Evolutionary conservation across 2,888 invertebrate species (phyloP).

Genomic region (Idaea biselata): DNA sequence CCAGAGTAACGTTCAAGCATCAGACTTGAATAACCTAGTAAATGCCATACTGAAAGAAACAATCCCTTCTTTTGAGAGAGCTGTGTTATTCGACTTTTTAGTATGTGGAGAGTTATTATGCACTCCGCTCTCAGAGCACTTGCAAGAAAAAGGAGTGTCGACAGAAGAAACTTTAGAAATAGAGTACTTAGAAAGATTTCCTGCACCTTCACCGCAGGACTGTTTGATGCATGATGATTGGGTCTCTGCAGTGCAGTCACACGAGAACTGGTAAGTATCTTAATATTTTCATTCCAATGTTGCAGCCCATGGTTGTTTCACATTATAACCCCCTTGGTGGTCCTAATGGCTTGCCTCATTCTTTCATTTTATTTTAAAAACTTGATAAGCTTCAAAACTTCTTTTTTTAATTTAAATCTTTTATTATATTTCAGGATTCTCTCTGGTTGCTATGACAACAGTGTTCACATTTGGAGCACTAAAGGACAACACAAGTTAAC

Average conservation of each 20-base stretch:
- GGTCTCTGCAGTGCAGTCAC: constrained; percentile 93
- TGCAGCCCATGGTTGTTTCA: no score
- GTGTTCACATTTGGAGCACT: constrained; percentile 93
- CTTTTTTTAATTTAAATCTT: background rate
- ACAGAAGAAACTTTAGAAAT: constrained; percentile 92
- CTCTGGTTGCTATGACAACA: constrained; percentile 96
- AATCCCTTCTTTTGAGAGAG: constrained; percentile 49
- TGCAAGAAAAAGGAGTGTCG: constrained; percentile 87
- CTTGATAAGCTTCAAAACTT: no score
- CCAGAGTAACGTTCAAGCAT: constrained; percentile 84
- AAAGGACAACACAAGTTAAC: constrained; percentile 91
- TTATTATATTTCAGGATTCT: constrained; percentile 85
- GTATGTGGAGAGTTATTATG: constrained; percentile 91
- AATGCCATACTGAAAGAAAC: constrained; percentile 88
- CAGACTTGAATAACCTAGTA: constrained; percentile 88
- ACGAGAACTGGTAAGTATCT: constrained; percentile 82
- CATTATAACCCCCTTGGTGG: no score
- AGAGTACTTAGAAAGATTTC: constrained; percentile 94
- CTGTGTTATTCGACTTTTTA: constrained; percentile 92
- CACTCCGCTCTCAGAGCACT: constrained; percentile 85
- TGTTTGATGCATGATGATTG: constrained; percentile 98
- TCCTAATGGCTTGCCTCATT: no score
- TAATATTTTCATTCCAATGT: background rate
- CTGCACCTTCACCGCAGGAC: constrained; percentile 95
- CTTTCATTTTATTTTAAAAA: no score